Conservation (phyloP, 1,140 invertebrate genomes). For the Conus betulinus region DNA sequence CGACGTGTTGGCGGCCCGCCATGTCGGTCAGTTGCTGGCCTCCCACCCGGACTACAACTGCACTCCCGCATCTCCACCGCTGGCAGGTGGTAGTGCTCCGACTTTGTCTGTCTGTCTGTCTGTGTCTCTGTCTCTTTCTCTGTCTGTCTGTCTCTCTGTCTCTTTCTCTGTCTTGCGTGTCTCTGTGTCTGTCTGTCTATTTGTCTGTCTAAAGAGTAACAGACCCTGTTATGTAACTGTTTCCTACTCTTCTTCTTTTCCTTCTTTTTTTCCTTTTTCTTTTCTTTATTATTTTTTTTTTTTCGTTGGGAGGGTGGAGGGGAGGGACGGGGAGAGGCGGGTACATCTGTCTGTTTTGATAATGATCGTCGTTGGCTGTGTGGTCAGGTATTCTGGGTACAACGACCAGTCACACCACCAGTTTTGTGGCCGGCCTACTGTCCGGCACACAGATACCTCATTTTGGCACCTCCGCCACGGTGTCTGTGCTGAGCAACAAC, state of each 20-base stretch:
- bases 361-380: background rate
- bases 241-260: background rate
- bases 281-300: background rate
- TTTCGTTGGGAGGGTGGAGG: background rate
- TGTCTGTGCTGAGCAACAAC: constrained; percentile 31
- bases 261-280: too few species aligned
- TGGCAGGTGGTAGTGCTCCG: constrained; percentile 11
- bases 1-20: constrained; percentile 5
- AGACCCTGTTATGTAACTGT: background rate
- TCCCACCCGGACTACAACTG: constrained; percentile 17
- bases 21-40: constrained; percentile 1
- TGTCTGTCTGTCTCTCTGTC: background rate
- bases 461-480: constrained; percentile 33
- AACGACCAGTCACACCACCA: constrained; percentile 26
- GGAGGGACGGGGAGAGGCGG: too few species aligned
- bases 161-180: background rate
- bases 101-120: background rate
- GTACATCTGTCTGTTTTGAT: too few species aligned
- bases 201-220: too few species aligned
- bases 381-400: constrained; percentile 36
- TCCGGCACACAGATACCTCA: constrained; percentile 1
- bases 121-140: background rate
- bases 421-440: constrained; percentile 29
- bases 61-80: background rate
- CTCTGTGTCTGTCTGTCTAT: too few species aligned